Percentiles rank a stretch among this genome's conserved stretches.
phyloP scores from a whole-genome alignment of 2,113 vertebrate genomes.

The Percina caprodes region DNA sequence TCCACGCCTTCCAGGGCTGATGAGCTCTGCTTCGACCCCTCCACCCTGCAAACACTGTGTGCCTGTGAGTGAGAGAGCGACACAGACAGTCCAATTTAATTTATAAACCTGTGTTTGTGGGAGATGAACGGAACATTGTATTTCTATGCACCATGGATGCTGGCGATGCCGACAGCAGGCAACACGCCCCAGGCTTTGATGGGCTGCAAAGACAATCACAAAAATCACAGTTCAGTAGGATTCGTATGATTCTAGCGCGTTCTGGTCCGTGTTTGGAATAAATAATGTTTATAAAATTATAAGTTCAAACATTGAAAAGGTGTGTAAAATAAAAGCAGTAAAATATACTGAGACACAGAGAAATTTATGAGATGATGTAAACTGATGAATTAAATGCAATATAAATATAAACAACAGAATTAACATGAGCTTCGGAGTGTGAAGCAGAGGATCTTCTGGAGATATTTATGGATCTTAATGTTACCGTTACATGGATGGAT shows the following conservation, averaged over 20 bases:
- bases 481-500: conserved; percentile 10
- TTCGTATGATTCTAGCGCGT: background rate
- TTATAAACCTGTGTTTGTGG: conserved; percentile 12
- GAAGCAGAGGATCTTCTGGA: background rate
- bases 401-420: background rate
- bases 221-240: background rate
- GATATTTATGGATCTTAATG: background rate
- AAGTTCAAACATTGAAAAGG: background rate
- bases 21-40: background rate
- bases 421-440: background rate
- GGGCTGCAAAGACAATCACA: background rate
- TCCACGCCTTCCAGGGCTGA: conserved; percentile 82
- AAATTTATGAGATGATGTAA: background rate
- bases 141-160: conserved; percentile 57
- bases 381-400: conserved; percentile 22
- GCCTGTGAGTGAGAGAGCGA: background rate
- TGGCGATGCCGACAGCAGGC: background rate
- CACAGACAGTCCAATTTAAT: background rate
- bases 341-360: background rate
- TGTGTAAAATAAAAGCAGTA: background rate
- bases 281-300: background rate
- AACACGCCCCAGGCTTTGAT: background rate
- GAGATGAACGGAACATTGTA: conserved; percentile 18
- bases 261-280: background rate
- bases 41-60: conserved; percentile 2